Percentiles rank a stretch among this genome's conserved stretches.
phyloP scores from a whole-genome alignment of 2,888 invertebrate species.

The Craniophora ligustri region DNA sequence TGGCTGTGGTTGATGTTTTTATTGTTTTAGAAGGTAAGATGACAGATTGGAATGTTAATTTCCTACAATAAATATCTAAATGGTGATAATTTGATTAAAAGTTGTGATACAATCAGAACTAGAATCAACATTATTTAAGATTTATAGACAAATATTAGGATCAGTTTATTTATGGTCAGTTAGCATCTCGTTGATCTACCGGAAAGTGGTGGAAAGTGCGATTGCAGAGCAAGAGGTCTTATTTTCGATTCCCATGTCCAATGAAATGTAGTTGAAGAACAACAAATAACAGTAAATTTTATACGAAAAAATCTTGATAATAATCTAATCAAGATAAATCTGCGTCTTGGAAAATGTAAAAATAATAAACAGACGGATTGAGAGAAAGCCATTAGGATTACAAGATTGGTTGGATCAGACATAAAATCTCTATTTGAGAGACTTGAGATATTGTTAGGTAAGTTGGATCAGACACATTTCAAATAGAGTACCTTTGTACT shows the following conservation, averaged over 20 bases:
- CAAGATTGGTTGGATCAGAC: constrained; percentile 27
- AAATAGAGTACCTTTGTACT: background rate
- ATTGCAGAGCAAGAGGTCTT: too few species aligned
- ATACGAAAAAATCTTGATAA: background rate
- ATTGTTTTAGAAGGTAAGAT: constrained; percentile 1
- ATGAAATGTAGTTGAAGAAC: background rate
- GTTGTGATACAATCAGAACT: too few species aligned
- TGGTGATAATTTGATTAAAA: constrained; percentile 6
- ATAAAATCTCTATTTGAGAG: constrained; percentile 28
- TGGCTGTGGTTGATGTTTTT: constrained; percentile 16
- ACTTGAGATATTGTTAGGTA: constrained; percentile 20
- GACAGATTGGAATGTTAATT: constrained; percentile 23
- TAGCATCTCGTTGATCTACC: too few species aligned
- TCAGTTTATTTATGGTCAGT: too few species aligned
- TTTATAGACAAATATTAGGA: too few species aligned
- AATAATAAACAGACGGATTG: constrained; percentile 22
- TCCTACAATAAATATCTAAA: background rate
- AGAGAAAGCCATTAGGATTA: constrained; percentile 37
- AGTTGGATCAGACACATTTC: constrained; percentile 22
- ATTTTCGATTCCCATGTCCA: too few species aligned
- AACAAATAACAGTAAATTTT: too few species aligned
- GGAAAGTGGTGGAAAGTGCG: too few species aligned
- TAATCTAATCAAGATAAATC: constrained; percentile 13
- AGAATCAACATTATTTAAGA: too few species aligned
- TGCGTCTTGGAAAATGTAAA: constrained; percentile 6